Conservation (phyloP, 1,140 invertebrate genomes). For the Augochlora pura region DNA sequence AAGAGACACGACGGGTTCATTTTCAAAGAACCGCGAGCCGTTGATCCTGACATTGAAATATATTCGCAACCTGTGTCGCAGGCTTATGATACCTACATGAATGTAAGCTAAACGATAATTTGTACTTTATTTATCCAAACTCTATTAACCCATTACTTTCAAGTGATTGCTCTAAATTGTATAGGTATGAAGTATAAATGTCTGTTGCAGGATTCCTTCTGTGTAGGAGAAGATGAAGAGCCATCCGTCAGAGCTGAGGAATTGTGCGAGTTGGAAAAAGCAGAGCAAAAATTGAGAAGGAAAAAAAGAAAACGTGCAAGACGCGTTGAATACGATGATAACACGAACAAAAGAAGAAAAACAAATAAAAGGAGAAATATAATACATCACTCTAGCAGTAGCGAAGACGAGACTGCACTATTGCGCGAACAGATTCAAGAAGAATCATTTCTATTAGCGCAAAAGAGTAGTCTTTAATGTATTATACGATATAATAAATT, state of each 20-base stretch:
- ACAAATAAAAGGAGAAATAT: constrained; percentile 30
- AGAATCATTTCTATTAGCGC: constrained; percentile 21
- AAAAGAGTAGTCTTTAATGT: background rate
- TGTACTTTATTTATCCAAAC: no score
- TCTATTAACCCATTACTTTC: no score
- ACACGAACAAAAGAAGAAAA: constrained; percentile 1
- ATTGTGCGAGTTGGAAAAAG: constrained; percentile 37
- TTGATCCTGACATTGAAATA: constrained; percentile 54
- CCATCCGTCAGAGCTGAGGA: background rate
- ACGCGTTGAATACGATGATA: background rate
- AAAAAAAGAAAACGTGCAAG: constrained; percentile 45
- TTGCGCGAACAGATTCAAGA: constrained; percentile 56
- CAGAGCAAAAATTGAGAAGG: constrained; percentile 39
- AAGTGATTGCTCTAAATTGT: no score
- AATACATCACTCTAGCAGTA: constrained; percentile 40
- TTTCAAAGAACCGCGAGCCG: constrained; percentile 56
- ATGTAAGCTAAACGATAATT: constrained; percentile 61
- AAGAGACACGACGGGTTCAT: constrained; percentile 56
- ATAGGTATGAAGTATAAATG: no score
- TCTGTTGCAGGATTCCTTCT: constrained; percentile 70
- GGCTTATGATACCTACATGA: constrained; percentile 65
- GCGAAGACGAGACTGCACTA: constrained; percentile 67
- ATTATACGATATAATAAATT: no score
- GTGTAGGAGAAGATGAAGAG: constrained; percentile 50
- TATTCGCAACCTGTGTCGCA: constrained; percentile 68